Base-by-base conservation (phyloP, 2,113 vertebrate genomes). In the Apteryx mantelli region DNA sequence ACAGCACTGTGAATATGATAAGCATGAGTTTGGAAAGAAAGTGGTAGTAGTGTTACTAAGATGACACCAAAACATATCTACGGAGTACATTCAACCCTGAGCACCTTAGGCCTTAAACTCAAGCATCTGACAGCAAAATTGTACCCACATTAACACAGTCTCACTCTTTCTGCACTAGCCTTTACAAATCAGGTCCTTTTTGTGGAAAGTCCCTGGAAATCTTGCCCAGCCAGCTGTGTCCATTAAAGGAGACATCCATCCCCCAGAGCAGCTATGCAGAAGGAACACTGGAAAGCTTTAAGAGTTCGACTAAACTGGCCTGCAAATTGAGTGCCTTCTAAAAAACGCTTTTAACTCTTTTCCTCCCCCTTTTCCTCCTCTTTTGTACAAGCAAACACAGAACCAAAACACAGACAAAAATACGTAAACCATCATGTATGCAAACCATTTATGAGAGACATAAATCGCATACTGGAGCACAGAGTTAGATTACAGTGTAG, bases 81-180 rank as follows among this genome's bases (percentile, higher is more conserved):
- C 4, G 48, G 34, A 78, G 13, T 21, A 34, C 6, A 55, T 48
- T 32, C n/a, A 84, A 8, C 7, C 10, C 22, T 15, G 56, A 30
- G 26, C 22, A 46, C 17, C 61, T 38, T 32, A 42, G 68, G 4
- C 9, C 5, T 56, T 71, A 30, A 36, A 68, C 13, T 17, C 9
- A 91, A 88, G 22, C 13, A 28, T 18, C 71, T 18, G 71, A 11
- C 13, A 63, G 11, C 22, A 87, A 89, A 70, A 8, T 28, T 74
- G 9, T 11, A 46, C 1, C 11, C n/a, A 38, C 8, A 6, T 42
- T n/a, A 40, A 22, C 25, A 60, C 1, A 1, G 11, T 11, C 7
- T 71, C 40, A 19, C 25, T 77, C 11, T 22, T 89, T 61, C 5
- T 56, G 18, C 66, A 66, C 24, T 34, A n/a, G 18, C 7, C 18